Evolutionary conservation across 2,888 invertebrate genomes (phyloP), one percentile per base, ranked within the genome.

Genomic region (Nemotelus nigrinus): DNA sequence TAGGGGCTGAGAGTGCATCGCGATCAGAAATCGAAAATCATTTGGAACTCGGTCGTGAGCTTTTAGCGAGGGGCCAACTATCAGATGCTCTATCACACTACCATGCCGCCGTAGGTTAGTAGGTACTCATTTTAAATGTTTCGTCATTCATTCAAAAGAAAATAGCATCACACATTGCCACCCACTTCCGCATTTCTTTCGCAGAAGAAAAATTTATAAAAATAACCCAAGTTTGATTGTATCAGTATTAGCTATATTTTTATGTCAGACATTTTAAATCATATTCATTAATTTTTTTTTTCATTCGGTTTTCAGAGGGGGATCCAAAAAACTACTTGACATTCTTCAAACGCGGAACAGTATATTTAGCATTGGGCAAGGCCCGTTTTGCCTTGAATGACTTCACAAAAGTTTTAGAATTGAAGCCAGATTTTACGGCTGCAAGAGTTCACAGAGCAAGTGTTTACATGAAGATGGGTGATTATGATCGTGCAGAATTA

Each of bases 31-130:
- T 98, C 80, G 94, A 96, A 83, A 94, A 93, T 85, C 98, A 99
- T 89, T 89, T 99, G 86, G 96, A 98, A 86, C 89, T 97, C 87
- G 99, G 99, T 1, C 94, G 94, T 85, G 93, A 96, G 85, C 94
- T 97, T 87, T 89, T 99, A 83, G 94, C 96, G 58, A 92, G 93
- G 81, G 98, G 98, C 50, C 97, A 99, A 86, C 91, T 98, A 80
- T 93, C 96, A 67, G 99, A 99, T 89, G 99, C 99, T 7, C 88
- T 99, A 71, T 94, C 96, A 79, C 98, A 99, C 86, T 99, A 97
- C 88, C 98, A 99, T 89, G 95, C 96, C 80, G 99, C 99, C 82
- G 96, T 99, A 83, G 98, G 96, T 95, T 86, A 90, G 93, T 88
- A 8, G 39, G 25, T 25, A 25, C 25, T 25, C 25, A 25, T 25